A percentile compares a stretch with the other conserved stretches of the same genome.
Evolutionary conservation across 2,113 vertebrate species (phyloP).

Genomic region (Equus quagga): DNA sequence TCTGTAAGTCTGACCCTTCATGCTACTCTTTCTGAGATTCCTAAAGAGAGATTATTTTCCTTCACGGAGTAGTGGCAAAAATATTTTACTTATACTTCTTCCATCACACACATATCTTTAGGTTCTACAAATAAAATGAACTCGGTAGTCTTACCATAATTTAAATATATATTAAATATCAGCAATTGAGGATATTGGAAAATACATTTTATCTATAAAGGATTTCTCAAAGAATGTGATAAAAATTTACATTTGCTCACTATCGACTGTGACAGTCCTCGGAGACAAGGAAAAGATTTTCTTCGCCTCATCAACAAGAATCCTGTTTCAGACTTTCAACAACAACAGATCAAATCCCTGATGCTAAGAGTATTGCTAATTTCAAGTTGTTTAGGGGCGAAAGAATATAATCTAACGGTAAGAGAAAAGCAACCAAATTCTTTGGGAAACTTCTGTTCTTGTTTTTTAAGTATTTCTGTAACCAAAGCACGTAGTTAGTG

Average conservation of each 20-base stretch:
- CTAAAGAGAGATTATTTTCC: neutral
- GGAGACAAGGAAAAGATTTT: neutral
- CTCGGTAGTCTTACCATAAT: neutral
- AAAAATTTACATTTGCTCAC: neutral
- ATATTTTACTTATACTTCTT: conserved; percentile 16
- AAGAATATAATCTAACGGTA: neutral
- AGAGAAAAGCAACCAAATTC: neutral
- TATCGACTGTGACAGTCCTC: conserved; percentile 12
- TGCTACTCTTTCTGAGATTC: neutral
- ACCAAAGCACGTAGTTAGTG: neutral
- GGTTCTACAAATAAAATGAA: conserved; percentile 32
- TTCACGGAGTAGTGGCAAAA: conserved; percentile 10
- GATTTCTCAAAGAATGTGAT: conserved; percentile 18
- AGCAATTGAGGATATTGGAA: neutral
- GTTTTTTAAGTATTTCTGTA: neutral
- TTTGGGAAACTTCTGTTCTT: conserved; percentile 42
- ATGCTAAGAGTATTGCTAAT: neutral
- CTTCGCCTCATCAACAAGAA: neutral
- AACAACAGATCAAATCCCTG: neutral
- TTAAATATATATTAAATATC: neutral
- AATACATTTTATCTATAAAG: conserved; percentile 22
- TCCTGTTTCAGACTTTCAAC: neutral
- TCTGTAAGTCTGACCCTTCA: neutral
- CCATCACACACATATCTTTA: neutral
- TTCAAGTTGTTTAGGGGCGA: neutral